phyloP scores from a whole-genome alignment of 2,888 invertebrate species.

The Dendrolimus houi region DNA sequence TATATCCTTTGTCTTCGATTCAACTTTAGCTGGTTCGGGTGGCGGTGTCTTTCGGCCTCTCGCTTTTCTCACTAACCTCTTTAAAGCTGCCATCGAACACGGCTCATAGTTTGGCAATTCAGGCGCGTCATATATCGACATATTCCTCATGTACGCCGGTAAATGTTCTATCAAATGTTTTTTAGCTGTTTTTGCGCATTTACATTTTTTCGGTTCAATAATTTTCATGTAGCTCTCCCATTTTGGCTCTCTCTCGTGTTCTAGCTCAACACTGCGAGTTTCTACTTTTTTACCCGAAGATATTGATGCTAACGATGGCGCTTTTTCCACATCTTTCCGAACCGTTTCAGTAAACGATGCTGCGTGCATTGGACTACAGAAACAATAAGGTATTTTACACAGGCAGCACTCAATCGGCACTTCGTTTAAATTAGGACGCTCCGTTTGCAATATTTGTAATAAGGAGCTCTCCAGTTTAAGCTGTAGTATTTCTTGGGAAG shows the following conservation, averaged over 20 bases:
- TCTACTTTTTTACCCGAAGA: conserved; percentile 28
- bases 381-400: conserved; percentile 43
- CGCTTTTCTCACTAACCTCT: conserved; percentile 35
- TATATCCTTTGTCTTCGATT: conserved; percentile 32
- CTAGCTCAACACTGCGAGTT: conserved; percentile 27
- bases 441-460: conserved; percentile 50
- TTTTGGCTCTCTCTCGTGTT: conserved; percentile 50
- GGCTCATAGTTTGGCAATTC: conserved; percentile 46
- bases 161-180: conserved; percentile 48
- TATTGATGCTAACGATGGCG: conserved; percentile 12
- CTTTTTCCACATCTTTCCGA: conserved; percentile 4
- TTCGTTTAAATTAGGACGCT: conserved; percentile 37
- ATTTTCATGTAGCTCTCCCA: conserved; percentile 46
- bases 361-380: conserved; percentile 27
- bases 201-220: conserved; percentile 34
- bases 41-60: conserved; percentile 19
- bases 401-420: conserved; percentile 32
- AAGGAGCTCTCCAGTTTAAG: conserved; percentile 52
- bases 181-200: conserved; percentile 42
- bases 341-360: conserved; percentile 10
- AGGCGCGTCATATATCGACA: conserved; percentile 35
- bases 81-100: conserved; percentile 34
- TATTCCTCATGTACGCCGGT: conserved; percentile 53
- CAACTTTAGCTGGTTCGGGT: conserved; percentile 13
- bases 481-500: conserved; percentile 33